phyloP scores from a whole-genome alignment of 2,113 vertebrate genomes.

The Sander vitreus region DNA sequence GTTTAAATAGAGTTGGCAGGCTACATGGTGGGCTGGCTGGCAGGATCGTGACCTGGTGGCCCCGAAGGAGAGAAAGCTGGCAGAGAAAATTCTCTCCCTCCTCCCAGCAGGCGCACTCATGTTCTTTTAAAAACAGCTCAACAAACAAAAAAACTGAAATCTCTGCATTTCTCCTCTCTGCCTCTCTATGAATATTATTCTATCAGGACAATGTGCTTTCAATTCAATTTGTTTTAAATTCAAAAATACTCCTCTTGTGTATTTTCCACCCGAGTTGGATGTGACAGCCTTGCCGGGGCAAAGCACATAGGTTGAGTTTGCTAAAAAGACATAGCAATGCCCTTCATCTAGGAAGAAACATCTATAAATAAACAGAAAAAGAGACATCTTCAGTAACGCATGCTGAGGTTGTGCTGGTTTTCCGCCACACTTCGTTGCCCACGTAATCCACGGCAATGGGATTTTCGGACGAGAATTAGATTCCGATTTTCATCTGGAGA shows the following conservation, averaged over 20 bases:
- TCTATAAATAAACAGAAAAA: slow-evolving; percentile 29
- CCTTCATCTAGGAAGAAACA: slow-evolving; percentile 21
- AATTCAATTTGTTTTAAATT: slow-evolving; percentile 1
- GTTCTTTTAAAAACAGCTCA: slow-evolving; percentile 23
- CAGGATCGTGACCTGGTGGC: slow-evolving; percentile 60
- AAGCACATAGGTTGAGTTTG: slow-evolving; percentile 19
- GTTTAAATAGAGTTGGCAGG: slow-evolving; percentile 63
- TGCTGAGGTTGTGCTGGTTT: slow-evolving; percentile 46
- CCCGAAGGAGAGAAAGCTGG: slow-evolving; percentile 45
- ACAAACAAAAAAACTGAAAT: background rate
- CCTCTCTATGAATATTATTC: background rate
- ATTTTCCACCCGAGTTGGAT: slow-evolving; percentile 22
- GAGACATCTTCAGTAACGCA: slow-evolving; percentile 31
- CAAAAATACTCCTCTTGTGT: slow-evolving; percentile 12
- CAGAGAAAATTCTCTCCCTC: slow-evolving; percentile 28
- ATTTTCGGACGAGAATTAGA: slow-evolving; percentile 48
- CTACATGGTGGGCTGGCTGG: slow-evolving; percentile 56
- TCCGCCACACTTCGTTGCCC: slow-evolving; percentile 20
- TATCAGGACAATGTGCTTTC: slow-evolving; percentile 11
- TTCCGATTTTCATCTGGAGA: slow-evolving; percentile 17
- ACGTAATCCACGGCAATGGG: slow-evolving; percentile 26
- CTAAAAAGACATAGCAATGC: slow-evolving; percentile 25
- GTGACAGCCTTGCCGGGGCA: slow-evolving; percentile 1
- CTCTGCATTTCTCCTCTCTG: background rate
- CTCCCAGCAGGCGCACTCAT: background rate